Evolutionary conservation across 2,797 vertebrate genomes (phyloP).

Genomic region (Centropyge bicolor): DNA sequence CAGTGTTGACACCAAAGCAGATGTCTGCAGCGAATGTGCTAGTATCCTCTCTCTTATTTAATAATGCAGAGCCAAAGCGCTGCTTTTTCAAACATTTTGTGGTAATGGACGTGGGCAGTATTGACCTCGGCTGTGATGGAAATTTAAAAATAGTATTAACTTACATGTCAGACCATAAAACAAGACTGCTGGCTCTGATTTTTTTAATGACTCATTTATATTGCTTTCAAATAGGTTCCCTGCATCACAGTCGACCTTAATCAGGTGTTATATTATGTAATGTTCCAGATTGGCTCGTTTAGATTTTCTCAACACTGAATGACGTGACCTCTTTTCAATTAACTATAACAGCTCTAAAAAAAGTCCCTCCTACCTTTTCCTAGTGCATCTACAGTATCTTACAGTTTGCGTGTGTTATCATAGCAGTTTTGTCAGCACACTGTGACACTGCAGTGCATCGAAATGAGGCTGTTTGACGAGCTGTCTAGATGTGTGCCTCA

Average conservation of each 20-base stretch:
- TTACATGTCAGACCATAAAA: constrained; percentile 19
- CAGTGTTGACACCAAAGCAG: constrained; percentile 64
- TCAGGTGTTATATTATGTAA: constrained; percentile 3
- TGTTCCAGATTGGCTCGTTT: neutral
- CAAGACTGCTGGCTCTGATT: neutral
- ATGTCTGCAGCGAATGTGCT: constrained; percentile 59
- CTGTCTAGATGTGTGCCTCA: constrained; percentile 23
- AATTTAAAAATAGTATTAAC: constrained; percentile 27
- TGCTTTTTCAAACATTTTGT: constrained; percentile 43
- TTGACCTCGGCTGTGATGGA: constrained; percentile 35
- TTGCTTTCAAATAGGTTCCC: neutral
- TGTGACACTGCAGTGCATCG: constrained; percentile 31
- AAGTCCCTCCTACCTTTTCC: neutral
- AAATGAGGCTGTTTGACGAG: constrained; percentile 51
- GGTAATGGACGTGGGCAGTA: constrained; percentile 31
- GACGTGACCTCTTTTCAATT: neutral
- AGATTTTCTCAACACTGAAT: neutral
- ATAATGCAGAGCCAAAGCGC: constrained; percentile 58
- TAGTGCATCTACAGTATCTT: neutral
- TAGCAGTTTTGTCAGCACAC: constrained; percentile 3
- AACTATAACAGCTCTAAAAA: neutral
- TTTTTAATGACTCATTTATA: constrained; percentile 15
- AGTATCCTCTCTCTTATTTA: constrained; percentile 51
- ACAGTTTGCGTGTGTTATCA: neutral
- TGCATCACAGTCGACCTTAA: neutral